Conservation (phyloP, 2,888 invertebrate species). For the Drosophila cognata region DNA sequence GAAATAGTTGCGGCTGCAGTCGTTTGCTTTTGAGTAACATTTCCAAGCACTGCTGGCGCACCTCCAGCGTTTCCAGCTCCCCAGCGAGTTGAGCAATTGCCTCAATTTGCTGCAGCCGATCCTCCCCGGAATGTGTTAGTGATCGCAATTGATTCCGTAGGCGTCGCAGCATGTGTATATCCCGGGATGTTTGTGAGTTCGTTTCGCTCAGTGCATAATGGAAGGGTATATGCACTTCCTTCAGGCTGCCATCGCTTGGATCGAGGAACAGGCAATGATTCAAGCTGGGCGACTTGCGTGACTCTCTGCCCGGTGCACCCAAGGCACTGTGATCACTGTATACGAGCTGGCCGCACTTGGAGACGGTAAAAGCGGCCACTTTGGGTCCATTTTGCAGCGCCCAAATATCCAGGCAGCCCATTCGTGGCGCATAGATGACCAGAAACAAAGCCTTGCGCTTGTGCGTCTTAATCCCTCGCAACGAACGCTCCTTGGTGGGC, state of each 20-base stretch:
- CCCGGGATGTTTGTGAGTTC: slow-evolving; percentile 94
- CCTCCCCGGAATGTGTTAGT: slow-evolving; percentile 87
- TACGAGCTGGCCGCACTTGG: slow-evolving; percentile 92
- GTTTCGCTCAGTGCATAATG: slow-evolving; percentile 95
- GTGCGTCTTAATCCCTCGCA: slow-evolving; percentile 76
- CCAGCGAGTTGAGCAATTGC: slow-evolving; percentile 84
- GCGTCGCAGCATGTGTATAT: slow-evolving; percentile 93
- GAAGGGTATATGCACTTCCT: slow-evolving; percentile 94
- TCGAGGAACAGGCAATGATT: slow-evolving; percentile 93
- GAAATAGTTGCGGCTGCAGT: slow-evolving; percentile 87
- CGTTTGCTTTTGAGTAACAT: slow-evolving; percentile 89
- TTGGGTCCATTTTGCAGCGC: slow-evolving; percentile 94
- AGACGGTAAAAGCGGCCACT: slow-evolving; percentile 95
- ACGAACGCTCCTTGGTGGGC: slow-evolving; percentile 89
- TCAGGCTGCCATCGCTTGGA: slow-evolving; percentile 90
- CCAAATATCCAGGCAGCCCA: slow-evolving; percentile 97
- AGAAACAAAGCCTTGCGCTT: slow-evolving; percentile 90
- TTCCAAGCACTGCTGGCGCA: slow-evolving; percentile 90
- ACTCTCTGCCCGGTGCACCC: slow-evolving; percentile 84
- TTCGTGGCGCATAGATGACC: slow-evolving; percentile 96
- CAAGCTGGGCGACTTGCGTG: slow-evolving; percentile 84
- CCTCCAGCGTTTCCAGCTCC: slow-evolving; percentile 90
- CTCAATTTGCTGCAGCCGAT: slow-evolving; percentile 84
- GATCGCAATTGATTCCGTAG: slow-evolving; percentile 88
- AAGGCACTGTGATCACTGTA: slow-evolving; percentile 93